Base-by-base conservation (phyloP, 2,797 vertebrate species). In the Pipistrellus nathusii region DNA sequence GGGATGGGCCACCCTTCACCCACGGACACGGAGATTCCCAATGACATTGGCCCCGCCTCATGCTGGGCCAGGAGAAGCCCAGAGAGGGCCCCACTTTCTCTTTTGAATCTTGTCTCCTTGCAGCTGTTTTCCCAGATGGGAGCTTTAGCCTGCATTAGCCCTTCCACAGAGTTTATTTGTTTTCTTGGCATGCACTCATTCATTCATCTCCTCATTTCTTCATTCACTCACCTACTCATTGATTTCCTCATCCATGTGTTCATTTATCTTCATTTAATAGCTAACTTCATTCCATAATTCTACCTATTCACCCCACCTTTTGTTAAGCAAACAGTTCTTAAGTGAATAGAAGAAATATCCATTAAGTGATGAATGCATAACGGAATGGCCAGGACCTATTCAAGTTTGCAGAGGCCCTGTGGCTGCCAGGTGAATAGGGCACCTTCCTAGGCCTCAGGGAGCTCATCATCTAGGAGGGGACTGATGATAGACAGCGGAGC, bases 91-190 rank as follows among this genome's bases (percentile, higher is more conserved):
- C 53, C 75, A 17, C 66, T 93, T 92, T 85, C 72, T 85, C n/a
- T 85, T 46, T 81, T 77, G 51, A 64, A 66, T 93, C 88, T 76
- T 90, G n/a, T 72, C 53, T 94, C 57, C 80, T 75, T 51, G 92
- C 90, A 97, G 94, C 94, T 97, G 94, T 92, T 94, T 92, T 90
- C 78, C 91, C 88, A 94, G 77, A 20, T 11, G 55, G 46, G 20
- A 62, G 30, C 64, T 32, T 51, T 46, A 71, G 86, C 30, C 68
- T 55, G 8, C 25, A 32, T 82, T 48, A 87, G 27, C 23, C 48
- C 68, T 94, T 83, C 72, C 21, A 27, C 68, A 38, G 30, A 57
- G 30, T 69, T 53, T 59, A 51, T 92, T 91, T 69, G 68, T 83
- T 80, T 76, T 13, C 32, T 85, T 38, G 7, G 11, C 6, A 1